Conservation (phyloP, 2,113 vertebrate species). For the Eudyptes chrysolophus region DNA sequence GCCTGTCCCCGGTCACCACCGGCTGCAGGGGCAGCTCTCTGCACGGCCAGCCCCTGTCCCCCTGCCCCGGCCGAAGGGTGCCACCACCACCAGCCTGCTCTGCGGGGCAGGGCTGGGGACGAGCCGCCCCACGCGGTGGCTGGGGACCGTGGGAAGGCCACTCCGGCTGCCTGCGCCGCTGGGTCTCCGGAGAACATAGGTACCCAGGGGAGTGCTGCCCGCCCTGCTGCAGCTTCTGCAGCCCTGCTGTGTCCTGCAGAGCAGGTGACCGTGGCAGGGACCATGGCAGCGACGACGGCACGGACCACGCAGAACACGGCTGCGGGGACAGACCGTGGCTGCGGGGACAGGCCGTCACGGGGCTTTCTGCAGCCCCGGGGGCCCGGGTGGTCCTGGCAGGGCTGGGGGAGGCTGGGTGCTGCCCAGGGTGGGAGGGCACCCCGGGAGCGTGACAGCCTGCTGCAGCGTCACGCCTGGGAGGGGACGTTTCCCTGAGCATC, state of each 20-base stretch:
- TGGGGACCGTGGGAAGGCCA: background rate
- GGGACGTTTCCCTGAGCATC: background rate
- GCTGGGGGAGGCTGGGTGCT: background rate
- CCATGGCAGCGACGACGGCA: background rate
- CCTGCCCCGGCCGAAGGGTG: too few species aligned
- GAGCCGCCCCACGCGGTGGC: accelerated
- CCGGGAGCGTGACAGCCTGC: accelerated
- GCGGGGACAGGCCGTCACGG: accelerated
- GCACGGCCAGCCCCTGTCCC: background rate
- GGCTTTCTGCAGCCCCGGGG: too few species aligned
- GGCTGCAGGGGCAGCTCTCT: background rate
- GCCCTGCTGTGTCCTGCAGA: background rate
- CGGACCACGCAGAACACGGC: background rate
- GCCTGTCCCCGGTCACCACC: background rate
- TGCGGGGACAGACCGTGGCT: too few species aligned
- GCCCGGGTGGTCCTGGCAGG: too few species aligned
- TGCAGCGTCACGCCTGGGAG: background rate
- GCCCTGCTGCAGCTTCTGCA: background rate
- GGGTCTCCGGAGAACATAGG: accelerated
- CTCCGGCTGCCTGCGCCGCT: background rate
- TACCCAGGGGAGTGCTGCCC: background rate
- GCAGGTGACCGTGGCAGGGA: background rate
- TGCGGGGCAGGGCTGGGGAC: background rate
- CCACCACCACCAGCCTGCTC: background rate
- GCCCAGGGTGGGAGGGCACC: too few species aligned